Conservation (phyloP, 2,888 invertebrate species). For the Lithophane ornitopus region DNA sequence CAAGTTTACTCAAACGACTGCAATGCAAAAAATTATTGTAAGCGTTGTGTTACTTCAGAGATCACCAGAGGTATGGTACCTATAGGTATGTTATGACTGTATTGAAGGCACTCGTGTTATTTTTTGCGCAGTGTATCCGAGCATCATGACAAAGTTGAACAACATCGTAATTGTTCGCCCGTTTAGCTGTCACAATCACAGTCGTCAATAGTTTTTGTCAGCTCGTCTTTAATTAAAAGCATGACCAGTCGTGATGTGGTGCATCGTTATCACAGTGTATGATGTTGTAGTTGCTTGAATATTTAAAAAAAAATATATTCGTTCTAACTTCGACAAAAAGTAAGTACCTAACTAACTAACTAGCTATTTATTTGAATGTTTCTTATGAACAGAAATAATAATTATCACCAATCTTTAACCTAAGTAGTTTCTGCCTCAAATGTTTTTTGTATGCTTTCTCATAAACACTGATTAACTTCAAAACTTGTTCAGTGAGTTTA, state of each 20-base stretch:
- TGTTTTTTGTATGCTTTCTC: not conserved
- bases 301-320: too few relatives aligned
- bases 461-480: too few relatives aligned
- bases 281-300: not conserved
- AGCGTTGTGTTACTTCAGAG: constrained; percentile 6
- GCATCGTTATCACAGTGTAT: not conserved
- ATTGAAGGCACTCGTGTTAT: not conserved
- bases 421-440: not conserved
- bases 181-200: not conserved
- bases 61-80: not conserved
- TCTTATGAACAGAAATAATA: too few relatives aligned
- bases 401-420: not conserved
- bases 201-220: not conserved
- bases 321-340: not conserved
- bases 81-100: not conserved
- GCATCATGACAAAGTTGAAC: not conserved
- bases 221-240: not conserved
- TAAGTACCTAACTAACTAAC: too few relatives aligned
- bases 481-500: not conserved
- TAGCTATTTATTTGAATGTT: not conserved
- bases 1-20: not conserved
- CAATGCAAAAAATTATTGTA: not conserved
- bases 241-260: not conserved
- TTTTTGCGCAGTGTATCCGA: not conserved
- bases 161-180: constrained; percentile 3